phyloP scores from a whole-genome alignment of 2,888 invertebrate species.

The Hetaerina titia region DNA sequence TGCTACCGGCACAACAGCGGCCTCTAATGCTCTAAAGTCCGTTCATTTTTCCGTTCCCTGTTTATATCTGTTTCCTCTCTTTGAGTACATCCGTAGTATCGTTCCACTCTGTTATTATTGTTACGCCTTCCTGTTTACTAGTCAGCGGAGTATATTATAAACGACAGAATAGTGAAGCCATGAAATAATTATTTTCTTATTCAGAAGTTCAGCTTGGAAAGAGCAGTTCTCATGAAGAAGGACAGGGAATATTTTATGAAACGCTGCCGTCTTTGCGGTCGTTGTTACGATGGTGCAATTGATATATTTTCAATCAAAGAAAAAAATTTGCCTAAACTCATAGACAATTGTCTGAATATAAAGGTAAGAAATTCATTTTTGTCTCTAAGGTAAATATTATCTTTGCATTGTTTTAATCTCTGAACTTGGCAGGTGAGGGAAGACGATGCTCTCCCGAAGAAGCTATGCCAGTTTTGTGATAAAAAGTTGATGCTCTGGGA shows the following conservation, averaged over 20 bases:
- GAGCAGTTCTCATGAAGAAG: conserved; percentile 3
- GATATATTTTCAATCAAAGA: conserved; percentile 37
- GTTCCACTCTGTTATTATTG: too few species aligned
- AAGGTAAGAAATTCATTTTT: neutral
- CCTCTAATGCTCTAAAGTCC: too few species aligned
- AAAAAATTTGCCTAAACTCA: neutral
- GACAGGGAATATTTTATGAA: neutral
- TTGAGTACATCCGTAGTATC: too few species aligned
- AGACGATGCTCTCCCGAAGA: conserved; percentile 59
- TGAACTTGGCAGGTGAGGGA: conserved; percentile 57
- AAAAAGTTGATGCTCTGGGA: conserved; percentile 65
- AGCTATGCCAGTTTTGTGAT: conserved; percentile 65
- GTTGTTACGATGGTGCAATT: conserved; percentile 9
- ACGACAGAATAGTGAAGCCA: too few species aligned
- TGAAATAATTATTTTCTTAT: too few species aligned
- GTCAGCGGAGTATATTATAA: too few species aligned
- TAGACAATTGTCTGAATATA: neutral
- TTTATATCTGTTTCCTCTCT: too few species aligned
- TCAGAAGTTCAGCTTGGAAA: too few species aligned
- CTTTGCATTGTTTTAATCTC: neutral
- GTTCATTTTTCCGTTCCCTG: too few species aligned
- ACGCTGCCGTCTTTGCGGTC: conserved; percentile 58
- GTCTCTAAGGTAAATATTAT: too few species aligned
- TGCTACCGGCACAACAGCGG: too few species aligned
- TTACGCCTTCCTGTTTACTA: too few species aligned